These are phyloP conservation scores for Gallinago media DNA, from an alignment of 2,113 vertebrate genomes.

Conservation along the genomic window DNA sequence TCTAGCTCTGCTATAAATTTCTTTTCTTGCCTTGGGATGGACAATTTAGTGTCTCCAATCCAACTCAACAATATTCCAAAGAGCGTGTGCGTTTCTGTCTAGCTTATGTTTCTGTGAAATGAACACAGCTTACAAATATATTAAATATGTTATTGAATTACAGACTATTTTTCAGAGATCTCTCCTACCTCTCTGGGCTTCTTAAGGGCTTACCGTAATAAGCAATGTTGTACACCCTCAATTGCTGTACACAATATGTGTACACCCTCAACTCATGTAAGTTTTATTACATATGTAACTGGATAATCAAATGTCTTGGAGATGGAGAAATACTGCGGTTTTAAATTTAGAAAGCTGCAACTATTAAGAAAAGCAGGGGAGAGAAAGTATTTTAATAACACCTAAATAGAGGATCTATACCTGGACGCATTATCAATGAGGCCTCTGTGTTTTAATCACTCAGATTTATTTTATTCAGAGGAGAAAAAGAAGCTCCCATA, in stretches of 20 bases:
- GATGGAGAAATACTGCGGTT: neutral
- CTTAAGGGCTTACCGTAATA: neutral
- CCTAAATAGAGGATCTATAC: neutral
- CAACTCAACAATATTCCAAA: neutral
- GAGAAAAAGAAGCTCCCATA: neutral
- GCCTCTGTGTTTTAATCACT: neutral
- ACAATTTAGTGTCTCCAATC: neutral
- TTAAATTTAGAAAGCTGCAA: neutral
- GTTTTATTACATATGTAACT: neutral
- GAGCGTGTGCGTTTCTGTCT: neutral
- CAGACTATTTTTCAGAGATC: neutral
- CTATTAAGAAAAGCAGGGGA: neutral
- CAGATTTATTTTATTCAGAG: neutral
- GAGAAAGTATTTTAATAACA: neutral
- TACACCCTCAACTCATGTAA: neutral
- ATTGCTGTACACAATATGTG: neutral
- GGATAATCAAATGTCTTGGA: neutral
- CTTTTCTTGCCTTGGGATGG: neutral
- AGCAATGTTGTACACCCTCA: neutral
- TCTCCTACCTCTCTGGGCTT: neutral
- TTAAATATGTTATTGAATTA: neutral
- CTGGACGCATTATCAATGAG: fast-evolving
- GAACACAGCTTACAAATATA: neutral
- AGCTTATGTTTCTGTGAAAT: neutral
- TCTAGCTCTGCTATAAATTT: neutral